Base-by-base conservation (phyloP, 2,888 invertebrate species). In the Ophion obscuratus region DNA sequence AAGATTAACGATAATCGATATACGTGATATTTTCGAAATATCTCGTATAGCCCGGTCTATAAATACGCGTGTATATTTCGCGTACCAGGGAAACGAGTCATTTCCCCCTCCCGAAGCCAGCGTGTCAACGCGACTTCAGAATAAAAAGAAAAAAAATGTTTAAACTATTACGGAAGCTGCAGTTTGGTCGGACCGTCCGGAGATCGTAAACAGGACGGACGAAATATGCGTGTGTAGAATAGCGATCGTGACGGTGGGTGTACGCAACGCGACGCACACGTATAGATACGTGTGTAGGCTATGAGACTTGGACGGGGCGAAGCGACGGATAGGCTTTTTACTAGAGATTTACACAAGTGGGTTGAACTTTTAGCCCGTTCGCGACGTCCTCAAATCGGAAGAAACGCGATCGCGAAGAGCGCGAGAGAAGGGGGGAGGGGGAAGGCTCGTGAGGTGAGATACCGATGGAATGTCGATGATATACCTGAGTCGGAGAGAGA, bases 391-490 rank as follows among this genome's bases (percentile, higher is more conserved):
- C 68, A 57, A 66, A 74, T 75, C 67, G 66, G 61, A 31, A 27
- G 47, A 47, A 71, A 66, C 74, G 64, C 77, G 64, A 82, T 31
- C 70, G 70, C 73, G 47, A 61, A 67, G 61, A 75, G 71, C 67
- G 36, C 17, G n/a, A 27, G 76, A 71, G 71, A 61, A 2, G 27
- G 27, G 31, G 31, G 24, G 14, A 61, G 17, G 57, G 27, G 75
- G 31, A 53, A 57, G 75, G 83, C 83, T 80, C 68, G 59, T 71
- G 75, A 79, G 66, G 80, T 66, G 80, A 81, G 66, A 80, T 83
- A 76, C 61, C 83, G 76, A 76, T 85, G 84, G 84, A 84, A 84
- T 81, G 84, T 76, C 80, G 80, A 80, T 84, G 59, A 70, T 47
- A 47, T 76, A 70, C 62, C 27, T 36, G 36, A 36, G 61, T 61